Evolutionary conservation across 1,140 invertebrate genomes (phyloP).

Genomic region (Monochamus saltuarius): DNA sequence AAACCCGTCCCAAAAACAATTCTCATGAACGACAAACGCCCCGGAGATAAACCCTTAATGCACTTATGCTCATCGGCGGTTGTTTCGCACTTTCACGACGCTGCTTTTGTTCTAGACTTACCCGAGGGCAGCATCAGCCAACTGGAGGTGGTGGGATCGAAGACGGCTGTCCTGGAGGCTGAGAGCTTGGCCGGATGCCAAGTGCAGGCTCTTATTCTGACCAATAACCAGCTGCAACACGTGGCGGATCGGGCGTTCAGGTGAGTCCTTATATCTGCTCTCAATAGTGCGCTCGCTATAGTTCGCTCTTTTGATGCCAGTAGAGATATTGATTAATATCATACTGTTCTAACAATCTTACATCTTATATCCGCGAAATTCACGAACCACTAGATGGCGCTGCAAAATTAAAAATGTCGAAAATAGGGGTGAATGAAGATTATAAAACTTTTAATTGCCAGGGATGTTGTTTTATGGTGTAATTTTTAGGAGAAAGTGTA

Average conservation of each 20-base stretch:
- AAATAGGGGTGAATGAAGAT: too few relatives aligned
- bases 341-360: too few relatives aligned
- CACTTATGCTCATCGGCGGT: conserved; percentile 3
- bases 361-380: too few relatives aligned
- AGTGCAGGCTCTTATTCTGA: conserved; percentile 47
- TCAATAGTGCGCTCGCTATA: conserved; percentile 3
- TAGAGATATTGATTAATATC: neutral
- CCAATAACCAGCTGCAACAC: conserved; percentile 49
- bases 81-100: too few relatives aligned
- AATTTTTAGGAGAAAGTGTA: too few relatives aligned
- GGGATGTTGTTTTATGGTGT: too few relatives aligned
- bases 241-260: conserved; percentile 48
- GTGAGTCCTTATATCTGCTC: conserved; percentile 32
- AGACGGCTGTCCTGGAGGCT: conserved; percentile 42
- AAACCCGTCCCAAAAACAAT: too few relatives aligned
- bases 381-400: too few relatives aligned
- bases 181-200: conserved; percentile 47
- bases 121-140: conserved; percentile 47
- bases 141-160: conserved; percentile 46
- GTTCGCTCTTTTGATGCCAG: neutral
- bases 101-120: conserved; percentile 45
- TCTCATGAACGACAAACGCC: neutral
- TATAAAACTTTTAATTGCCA: too few relatives aligned
- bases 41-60: neutral
- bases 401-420: too few relatives aligned